Evolutionary conservation across 2,113 vertebrate genomes (phyloP).

Genomic region (Lonchura striata): DNA sequence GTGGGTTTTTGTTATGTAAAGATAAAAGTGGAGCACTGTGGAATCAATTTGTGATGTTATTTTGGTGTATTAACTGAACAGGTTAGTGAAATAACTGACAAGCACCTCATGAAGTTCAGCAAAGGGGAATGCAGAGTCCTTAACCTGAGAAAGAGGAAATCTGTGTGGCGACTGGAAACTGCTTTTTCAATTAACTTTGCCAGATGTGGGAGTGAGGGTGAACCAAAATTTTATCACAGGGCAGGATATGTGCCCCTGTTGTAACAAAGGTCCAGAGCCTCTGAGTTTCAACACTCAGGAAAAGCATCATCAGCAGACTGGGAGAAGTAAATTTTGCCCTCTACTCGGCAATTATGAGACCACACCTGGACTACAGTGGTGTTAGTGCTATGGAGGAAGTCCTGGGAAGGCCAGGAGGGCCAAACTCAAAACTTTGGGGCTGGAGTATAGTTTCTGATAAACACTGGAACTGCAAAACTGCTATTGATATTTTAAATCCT

Average conservation of each 20-base stretch:
- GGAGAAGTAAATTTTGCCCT: background rate
- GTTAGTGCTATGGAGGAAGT: background rate
- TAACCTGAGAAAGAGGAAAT: background rate
- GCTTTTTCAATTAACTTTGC: background rate
- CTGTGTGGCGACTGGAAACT: background rate
- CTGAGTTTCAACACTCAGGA: background rate
- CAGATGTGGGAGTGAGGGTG: background rate
- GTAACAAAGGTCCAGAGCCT: background rate
- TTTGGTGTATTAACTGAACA: background rate
- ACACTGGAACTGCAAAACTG: background rate
- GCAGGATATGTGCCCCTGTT: background rate
- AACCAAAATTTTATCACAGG: background rate
- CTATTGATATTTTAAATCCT: background rate
- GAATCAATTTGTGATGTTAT: background rate
- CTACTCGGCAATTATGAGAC: background rate
- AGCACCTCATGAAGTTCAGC: background rate
- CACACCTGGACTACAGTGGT: background rate
- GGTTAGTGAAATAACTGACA: background rate
- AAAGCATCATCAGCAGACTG: rapidly evolving
- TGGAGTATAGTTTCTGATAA: background rate
- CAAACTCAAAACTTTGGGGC: background rate
- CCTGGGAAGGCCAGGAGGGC: background rate
- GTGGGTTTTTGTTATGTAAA: background rate
- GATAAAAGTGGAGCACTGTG: background rate
- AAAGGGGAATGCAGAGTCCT: background rate